Evolutionary conservation across 1,140 invertebrate genomes (phyloP), one percentile per base, ranked within the genome.

Genomic region (Caenorhabditis tropicalis): DNA sequence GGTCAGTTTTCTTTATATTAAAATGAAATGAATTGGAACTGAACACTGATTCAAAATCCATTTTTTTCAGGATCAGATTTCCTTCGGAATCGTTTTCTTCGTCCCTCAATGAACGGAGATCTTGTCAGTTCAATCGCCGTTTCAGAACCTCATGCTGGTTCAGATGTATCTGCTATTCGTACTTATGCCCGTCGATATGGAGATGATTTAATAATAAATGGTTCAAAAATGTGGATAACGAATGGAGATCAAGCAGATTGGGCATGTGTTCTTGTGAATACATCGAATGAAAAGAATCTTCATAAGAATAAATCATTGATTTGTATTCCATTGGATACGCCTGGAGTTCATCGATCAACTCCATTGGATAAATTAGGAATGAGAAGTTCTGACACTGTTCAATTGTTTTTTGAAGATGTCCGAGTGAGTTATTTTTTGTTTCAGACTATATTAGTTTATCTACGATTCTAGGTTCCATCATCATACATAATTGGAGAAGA

Each of bases 241-340:
- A 94, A 93, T 89, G 93, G 92, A 3, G 86, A 89, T 33, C 92
- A 84, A 58, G 83, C 83, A 19, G 83, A 84, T 46, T 84, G 83
- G 83, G 83, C 83, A 89, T 93, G 93, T 89, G 88, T 94, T 16
- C 87, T 94, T 29, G 93, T 92, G 15, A 94, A 93, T 88, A 94
- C 94, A 5, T 88, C 88, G 16, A 84, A 90, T 36, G 91, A 90
- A 12, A 89, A 88, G 19, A 89, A 90, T 6, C 53, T 89, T 21
- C 93, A 94, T 87, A 88, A 87, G 70, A 94, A 93, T 88, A 94
- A 94, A 88, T 94, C 93, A 29, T 91, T 94, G 1, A 93, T 94
- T 39, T 93, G 92, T 89, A 88, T 94, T 15, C 93, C 93, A n/a
- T 92, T 94, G 91, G 92, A 94, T 56, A 86, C 88, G 21, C 92